Evolutionary conservation across 2,113 vertebrate species (phyloP).

Genomic region (Brachyhypopomus occidentalis): DNA sequence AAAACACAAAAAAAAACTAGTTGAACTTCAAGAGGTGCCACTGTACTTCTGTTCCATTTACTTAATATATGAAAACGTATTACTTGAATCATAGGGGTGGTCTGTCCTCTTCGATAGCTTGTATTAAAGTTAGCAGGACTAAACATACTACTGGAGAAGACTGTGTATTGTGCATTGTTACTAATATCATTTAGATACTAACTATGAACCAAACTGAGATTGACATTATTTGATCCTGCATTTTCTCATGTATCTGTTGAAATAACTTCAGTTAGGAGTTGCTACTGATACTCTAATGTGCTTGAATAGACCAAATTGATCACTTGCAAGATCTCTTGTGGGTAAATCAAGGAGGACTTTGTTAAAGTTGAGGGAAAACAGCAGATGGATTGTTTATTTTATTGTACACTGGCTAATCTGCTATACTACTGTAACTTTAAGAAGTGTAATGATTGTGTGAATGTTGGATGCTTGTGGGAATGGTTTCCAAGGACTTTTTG

Average conservation of each 20-base stretch:
- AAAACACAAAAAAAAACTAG: slow-evolving; percentile 35
- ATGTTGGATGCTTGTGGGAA: slow-evolving; percentile 69
- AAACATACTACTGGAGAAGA: slow-evolving; percentile 62
- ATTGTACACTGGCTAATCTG: slow-evolving; percentile 98
- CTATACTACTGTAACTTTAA: slow-evolving; percentile 95
- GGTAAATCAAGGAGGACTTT: slow-evolving; percentile 65
- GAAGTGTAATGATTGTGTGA: slow-evolving; percentile 84
- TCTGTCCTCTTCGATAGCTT: slow-evolving; percentile 55
- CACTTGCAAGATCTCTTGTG: slow-evolving; percentile 90
- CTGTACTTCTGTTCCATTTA: slow-evolving; percentile 56
- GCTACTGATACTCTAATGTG: slow-evolving; percentile 74
- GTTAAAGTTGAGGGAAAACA: slow-evolving; percentile 72
- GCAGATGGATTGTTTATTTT: slow-evolving; percentile 88
- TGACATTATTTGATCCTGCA: slow-evolving; percentile 42
- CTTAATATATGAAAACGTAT: slow-evolving; percentile 62
- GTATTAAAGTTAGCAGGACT: slow-evolving; percentile 55
- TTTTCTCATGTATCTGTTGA: slow-evolving; percentile 66
- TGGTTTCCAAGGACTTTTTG: slow-evolving; percentile 76
- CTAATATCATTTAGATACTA: slow-evolving; percentile 56
- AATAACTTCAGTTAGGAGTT: slow-evolving; percentile 64
- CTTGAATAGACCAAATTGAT: slow-evolving; percentile 84
- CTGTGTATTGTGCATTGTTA: slow-evolving; percentile 54
- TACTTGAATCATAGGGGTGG: slow-evolving; percentile 75
- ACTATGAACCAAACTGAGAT: slow-evolving; percentile 60
- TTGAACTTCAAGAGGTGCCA: slow-evolving; percentile 64